Evolutionary conservation across 35 echinoderm and acorn worm species (phyloP).

Genomic region (Chiridota heheva): DNA sequence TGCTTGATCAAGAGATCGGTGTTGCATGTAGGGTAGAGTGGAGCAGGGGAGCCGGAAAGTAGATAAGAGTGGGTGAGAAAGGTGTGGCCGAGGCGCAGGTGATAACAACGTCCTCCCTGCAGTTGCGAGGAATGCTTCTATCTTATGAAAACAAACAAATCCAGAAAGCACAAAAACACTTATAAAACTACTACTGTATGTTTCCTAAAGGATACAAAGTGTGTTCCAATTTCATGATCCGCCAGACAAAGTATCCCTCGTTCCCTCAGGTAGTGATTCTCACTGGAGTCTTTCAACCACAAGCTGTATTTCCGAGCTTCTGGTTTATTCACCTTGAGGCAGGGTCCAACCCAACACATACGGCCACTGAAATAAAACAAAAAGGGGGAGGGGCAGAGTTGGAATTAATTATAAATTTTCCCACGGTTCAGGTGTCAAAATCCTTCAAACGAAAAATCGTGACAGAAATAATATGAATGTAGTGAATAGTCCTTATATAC

Average conservation of each 20-base stretch:
- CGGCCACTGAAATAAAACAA: conserved; percentile 62
- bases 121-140: no score
- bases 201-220: conserved; percentile 94
- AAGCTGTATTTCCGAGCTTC: conserved; percentile 82
- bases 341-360: conserved; percentile 80
- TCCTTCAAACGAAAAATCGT: neutral
- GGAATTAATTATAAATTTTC: no score
- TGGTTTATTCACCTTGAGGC: conserved; percentile 67
- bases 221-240: conserved; percentile 94
- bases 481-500: neutral
- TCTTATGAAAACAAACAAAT: no score
- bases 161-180: no score
- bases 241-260: conserved; percentile 84
- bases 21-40: no score
- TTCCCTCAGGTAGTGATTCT: conserved; percentile 80
- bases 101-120: no score
- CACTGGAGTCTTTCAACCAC: conserved; percentile 75
- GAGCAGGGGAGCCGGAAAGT: no score
- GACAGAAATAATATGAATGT: no score
- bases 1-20: no score
- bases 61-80: no score
- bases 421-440: neutral
- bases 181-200: no score
- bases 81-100: no score
- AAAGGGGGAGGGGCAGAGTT: neutral